Evolutionary conservation across 2,113 vertebrate species (phyloP), one percentile per base, ranked within the genome.

Genomic region (Lagenorhynchus albirostris): DNA sequence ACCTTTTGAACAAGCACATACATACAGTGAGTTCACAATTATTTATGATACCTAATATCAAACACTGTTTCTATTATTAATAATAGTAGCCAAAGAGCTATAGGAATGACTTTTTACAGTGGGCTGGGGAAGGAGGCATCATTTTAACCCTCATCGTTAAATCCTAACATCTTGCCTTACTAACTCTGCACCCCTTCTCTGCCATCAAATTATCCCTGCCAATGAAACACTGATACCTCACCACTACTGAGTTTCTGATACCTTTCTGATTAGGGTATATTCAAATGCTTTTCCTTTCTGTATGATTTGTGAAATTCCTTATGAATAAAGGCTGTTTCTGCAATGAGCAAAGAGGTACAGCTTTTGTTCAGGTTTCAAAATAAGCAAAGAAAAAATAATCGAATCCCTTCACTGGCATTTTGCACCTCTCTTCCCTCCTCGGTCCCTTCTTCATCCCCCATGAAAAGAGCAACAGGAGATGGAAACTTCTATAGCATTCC

Each of bases 311-410:
- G 26, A 41, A 8, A 85, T 84, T 53, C 0, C 0, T 0, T 47
- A 12, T 2, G 82, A 41, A 71, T 7, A 21, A 89, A 89, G 62
- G 79, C 53, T 58, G 86, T 71, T 65, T 84, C 77, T 20, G 20
- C 47, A 18, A 86, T 1, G 0, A 1, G 3, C 6, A 12, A 2
- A 1, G 70, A 80, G 41, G 67, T 65, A 62, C 63, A 9, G 15
- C 13, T 95, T 89, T 14, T 93, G 93, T 73, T 88, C 65, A 50
- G 1, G 82, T 88, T 94, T 90, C 91, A 18, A 53, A 90, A 96
- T 94, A 97, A 98, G 8, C 41, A 92, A 96, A 36, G 53, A 90
- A 76, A 94, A 79, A 79, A 41, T 10, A 26, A 50, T 18, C 14
- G 11, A 68, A 96, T 89, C 58, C 62, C 15, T 71, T 1, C 2